Percentiles rank a stretch among this genome's conserved stretches.
Evolutionary conservation across 2,797 vertebrate genomes (phyloP).

Genomic region (Artibeus lituratus): DNA sequence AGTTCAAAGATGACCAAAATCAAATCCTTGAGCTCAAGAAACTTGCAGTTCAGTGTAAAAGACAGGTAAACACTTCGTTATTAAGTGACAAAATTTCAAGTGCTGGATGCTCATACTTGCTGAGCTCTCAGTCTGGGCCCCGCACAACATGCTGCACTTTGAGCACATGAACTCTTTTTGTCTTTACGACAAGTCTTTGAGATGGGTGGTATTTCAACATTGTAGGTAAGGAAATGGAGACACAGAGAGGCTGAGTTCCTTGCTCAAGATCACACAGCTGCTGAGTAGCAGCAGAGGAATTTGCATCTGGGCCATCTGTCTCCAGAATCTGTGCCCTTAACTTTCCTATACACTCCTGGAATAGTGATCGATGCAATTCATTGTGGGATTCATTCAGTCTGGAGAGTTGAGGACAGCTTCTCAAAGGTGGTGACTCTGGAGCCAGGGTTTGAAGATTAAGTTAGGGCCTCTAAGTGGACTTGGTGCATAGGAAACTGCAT

Average conservation of each 20-base stretch:
- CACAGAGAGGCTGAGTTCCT: background rate
- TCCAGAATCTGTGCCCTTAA: background rate
- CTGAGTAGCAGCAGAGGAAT: background rate
- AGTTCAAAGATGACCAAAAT: conserved; percentile 70
- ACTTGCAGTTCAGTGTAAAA: conserved; percentile 26
- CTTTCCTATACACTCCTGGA: accelerated
- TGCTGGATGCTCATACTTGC: background rate
- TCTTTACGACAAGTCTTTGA: background rate
- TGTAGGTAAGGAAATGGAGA: background rate
- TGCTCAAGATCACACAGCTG: background rate
- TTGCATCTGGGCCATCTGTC: accelerated
- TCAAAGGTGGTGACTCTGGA: background rate
- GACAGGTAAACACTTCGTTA: background rate
- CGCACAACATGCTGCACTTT: background rate
- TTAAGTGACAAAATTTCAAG: background rate
- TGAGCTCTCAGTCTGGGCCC: background rate
- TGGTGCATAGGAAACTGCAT: background rate
- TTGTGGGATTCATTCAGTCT: background rate
- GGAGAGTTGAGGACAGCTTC: background rate
- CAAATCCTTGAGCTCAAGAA: conserved; percentile 55
- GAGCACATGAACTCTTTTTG: background rate
- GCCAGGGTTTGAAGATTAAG: background rate
- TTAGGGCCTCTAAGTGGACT: background rate
- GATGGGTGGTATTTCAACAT: background rate
- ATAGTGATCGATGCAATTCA: background rate